Conservation (phyloP, 2,797 vertebrate genomes). For the Poeciliopsis paucimaculata region DNA sequence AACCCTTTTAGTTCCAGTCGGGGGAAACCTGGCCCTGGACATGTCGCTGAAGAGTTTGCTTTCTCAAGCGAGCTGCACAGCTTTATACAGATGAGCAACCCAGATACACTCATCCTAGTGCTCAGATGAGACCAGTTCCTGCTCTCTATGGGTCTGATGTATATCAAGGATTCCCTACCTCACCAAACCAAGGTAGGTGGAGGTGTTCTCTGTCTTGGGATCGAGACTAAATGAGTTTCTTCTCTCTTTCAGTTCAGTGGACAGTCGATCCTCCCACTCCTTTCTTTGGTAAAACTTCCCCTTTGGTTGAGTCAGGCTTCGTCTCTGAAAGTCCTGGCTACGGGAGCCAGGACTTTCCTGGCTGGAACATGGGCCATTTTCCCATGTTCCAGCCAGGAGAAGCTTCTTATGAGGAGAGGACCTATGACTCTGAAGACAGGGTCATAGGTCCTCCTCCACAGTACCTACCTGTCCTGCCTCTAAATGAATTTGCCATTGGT, state of each 20-base stretch:
- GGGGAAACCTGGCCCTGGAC: neutral
- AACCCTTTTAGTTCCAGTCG: constrained; percentile 1
- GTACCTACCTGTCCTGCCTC: neutral
- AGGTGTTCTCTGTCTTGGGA: neutral
- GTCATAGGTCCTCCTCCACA: neutral
- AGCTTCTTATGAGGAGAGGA: neutral
- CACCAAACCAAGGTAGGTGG: constrained; percentile 9
- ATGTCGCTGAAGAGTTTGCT: neutral
- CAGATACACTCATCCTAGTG: neutral
- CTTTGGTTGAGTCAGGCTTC: accelerated
- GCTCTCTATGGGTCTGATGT: neutral
- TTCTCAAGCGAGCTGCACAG: neutral
- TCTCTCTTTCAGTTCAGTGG: constrained; percentile 3
- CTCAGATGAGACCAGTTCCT: neutral
- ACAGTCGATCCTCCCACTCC: neutral
- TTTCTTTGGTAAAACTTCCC: neutral
- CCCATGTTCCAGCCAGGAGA: constrained; percentile 27
- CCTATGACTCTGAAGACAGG: neutral
- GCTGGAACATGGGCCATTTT: too few species aligned
- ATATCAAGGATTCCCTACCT: neutral
- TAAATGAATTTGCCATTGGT: neutral
- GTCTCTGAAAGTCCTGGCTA: neutral
- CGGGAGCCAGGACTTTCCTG: too few species aligned
- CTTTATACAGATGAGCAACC: neutral
- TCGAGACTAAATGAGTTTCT: too few species aligned